phyloP scores from a whole-genome alignment of 2,888 invertebrate species.

The Syrista parreyssii region DNA sequence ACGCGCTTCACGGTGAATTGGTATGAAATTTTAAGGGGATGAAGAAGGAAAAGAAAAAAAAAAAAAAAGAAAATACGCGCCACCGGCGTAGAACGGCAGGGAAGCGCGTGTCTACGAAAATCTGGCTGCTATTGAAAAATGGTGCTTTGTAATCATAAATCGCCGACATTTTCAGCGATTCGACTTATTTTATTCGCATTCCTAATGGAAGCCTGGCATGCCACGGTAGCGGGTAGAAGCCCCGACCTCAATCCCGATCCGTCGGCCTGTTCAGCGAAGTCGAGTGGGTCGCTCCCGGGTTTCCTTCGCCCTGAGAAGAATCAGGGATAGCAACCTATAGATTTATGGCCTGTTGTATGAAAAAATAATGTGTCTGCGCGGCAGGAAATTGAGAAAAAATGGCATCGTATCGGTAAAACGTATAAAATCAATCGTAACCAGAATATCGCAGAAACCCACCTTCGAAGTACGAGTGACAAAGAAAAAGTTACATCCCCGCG shows the following conservation, averaged over 20 bases:
- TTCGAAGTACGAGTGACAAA: neutral
- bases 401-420: neutral
- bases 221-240: constrained; percentile 33
- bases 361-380: constrained; percentile 3
- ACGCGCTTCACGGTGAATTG: neutral
- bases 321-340: neutral
- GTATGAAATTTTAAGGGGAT: neutral
- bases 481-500: neutral
- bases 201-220: constrained; percentile 51
- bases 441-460: neutral
- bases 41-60: neutral
- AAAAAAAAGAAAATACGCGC: neutral
- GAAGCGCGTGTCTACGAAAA: constrained; percentile 19
- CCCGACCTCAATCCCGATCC: constrained; percentile 53
- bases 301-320: constrained; percentile 2
- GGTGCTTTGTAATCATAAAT: constrained; percentile 35
- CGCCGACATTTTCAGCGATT: constrained; percentile 37
- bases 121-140: constrained; percentile 31
- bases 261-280: constrained; percentile 12
- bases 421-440: neutral
- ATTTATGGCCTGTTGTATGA: constrained; percentile 4
- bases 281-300: constrained; percentile 1
- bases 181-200: constrained; percentile 54
- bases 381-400: neutral
- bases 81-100: neutral